Conservation (phyloP, 2,797 vertebrate species). For the Coilia nasus region DNA sequence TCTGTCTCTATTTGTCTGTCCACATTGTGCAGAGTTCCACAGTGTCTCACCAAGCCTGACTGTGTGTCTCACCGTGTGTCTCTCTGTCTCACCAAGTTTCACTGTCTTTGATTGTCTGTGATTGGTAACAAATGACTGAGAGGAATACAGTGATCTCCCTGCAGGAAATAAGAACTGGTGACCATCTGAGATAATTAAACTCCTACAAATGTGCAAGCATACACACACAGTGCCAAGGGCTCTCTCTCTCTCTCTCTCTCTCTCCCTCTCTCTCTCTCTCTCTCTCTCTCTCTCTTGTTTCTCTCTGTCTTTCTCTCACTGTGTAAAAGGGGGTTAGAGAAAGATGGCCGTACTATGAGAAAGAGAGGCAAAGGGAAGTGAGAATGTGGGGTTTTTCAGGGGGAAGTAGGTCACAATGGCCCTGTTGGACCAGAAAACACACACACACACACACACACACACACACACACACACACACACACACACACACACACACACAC, state of each 20-base stretch:
- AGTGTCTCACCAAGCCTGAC: too few species aligned
- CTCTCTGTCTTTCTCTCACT: background rate
- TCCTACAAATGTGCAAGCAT: background rate
- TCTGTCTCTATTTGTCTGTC: too few species aligned
- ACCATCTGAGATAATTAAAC: background rate
- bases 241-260: too few species aligned
- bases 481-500: slow-evolving; percentile 18
- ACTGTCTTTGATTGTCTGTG: background rate
- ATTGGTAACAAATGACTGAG: background rate
- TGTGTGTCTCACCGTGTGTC: too few species aligned
- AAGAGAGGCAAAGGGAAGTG: background rate
- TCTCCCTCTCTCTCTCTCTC: too few species aligned
- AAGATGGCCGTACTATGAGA: background rate
- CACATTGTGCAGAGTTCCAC: too few species aligned
- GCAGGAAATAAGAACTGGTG: background rate
- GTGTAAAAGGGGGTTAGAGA: background rate
- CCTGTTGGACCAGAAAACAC: background rate
- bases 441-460: background rate
- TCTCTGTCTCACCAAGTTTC: too few species aligned
- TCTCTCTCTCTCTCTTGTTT: background rate
- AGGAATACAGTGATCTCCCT: background rate
- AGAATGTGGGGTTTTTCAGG: background rate
- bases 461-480: background rate
- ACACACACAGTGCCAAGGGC: background rate
- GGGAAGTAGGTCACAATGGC: background rate